Evolutionary conservation across 2,888 invertebrate species (phyloP), one percentile per base, ranked within the genome.

Genomic region (Pharmacophagus antenor): DNA sequence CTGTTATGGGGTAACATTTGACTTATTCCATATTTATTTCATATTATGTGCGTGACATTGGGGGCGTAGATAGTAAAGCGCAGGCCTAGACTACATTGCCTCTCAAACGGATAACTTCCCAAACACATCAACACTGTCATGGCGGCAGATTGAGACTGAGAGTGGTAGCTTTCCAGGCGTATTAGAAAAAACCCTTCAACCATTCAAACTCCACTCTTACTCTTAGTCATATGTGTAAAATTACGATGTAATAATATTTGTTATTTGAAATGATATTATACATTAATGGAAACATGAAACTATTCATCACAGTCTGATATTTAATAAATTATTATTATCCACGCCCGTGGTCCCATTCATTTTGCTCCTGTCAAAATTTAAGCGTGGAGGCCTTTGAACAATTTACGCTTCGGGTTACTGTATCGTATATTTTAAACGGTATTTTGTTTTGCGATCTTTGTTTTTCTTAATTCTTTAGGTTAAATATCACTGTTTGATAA

Each of bases 311-410:
- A 7, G 7, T 17, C 17, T 7, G 42, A 42, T 17, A 42, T 42
- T 42, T 17, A 54, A 54, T 54, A 54, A 54, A 54, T 42, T 44
- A 42, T 25, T 25, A 25, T 44, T 54, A 54, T 25, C 53, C 44
- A 22, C 22, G 46, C 1, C 46, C 25, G 44, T 44, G 44, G 27
- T 44, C 44, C 44, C 53, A 54, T 54, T 44, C 53, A 25, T 54
- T 54, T 44, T 23, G 15, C 25, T 44, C 20, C 53, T 54, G 53
- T 54, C 53, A 54, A 54, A 53, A 54, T 42, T 52, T 41, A 15
- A 7, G 44, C 42, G 25, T 12, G n/a, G 25, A 22, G 44, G 20
- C 42, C 42, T 54, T 54, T 18, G 25, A 44, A 54, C 44, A 54
- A 54, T 54, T 54, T 54, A 54, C 53, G 53, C 44, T 25, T 17